Percentiles rank a stretch among this genome's conserved stretches.
phyloP scores from a whole-genome alignment of 1,140 invertebrate species.

The Eulimnadia texana region DNA sequence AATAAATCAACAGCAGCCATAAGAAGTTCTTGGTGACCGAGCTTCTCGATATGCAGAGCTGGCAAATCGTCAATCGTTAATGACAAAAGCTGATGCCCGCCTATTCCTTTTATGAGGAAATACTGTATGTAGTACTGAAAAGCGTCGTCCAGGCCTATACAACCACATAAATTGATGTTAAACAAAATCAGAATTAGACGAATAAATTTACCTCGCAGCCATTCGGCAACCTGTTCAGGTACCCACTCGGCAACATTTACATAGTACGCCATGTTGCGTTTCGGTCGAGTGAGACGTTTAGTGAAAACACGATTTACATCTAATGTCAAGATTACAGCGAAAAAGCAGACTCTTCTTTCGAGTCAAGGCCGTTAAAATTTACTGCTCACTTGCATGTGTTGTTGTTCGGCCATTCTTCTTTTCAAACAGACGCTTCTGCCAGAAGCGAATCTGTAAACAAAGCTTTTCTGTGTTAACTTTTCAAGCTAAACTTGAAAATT shows the following conservation, averaged over 20 bases:
- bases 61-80: slow-evolving; percentile 72
- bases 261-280: slow-evolving; percentile 37
- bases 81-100: slow-evolving; percentile 64
- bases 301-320: too few relatives aligned
- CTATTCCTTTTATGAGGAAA: slow-evolving; percentile 63
- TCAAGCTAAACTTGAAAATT: too few relatives aligned
- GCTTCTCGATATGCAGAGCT: slow-evolving; percentile 60
- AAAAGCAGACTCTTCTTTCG: too few relatives aligned
- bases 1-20: slow-evolving; percentile 79
- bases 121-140: slow-evolving; percentile 64
- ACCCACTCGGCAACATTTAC: slow-evolving; percentile 84
- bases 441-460: too few relatives aligned
- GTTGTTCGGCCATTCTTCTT: too few relatives aligned
- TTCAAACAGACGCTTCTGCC: too few relatives aligned
- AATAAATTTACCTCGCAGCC: slow-evolving; percentile 59
- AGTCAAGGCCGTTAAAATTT: too few relatives aligned
- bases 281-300: too few relatives aligned
- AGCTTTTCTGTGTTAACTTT: too few relatives aligned
- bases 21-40: slow-evolving; percentile 85
- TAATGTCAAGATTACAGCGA: too few relatives aligned
- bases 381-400: too few relatives aligned
- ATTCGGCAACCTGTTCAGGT: slow-evolving; percentile 82
- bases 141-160: slow-evolving; percentile 58
- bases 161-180: background rate
- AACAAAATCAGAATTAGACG: slow-evolving; percentile 21